Evolutionary conservation across 1,140 invertebrate species (phyloP).

Genomic region (Trichonephila clavipes): DNA sequence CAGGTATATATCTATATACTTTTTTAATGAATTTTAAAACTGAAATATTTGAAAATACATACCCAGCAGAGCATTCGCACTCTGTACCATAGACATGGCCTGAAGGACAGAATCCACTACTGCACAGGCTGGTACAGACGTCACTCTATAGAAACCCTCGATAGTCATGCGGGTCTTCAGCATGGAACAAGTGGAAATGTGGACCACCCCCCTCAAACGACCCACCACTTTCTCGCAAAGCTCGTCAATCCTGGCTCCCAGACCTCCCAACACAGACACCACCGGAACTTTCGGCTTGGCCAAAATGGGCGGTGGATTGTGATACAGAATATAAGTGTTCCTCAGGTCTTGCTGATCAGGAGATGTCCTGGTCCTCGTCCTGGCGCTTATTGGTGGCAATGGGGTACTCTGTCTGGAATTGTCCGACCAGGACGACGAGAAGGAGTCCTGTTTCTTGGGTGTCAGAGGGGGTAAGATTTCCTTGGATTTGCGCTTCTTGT

Average conservation of each 20-base stretch:
- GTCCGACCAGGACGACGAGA: slow-evolving; percentile 31
- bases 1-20: no score
- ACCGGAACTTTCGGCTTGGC: slow-evolving; percentile 65
- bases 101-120: slow-evolving; percentile 71
- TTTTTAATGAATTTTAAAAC: no score
- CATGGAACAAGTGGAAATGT: slow-evolving; percentile 72
- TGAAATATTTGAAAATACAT: neutral
- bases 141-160: slow-evolving; percentile 68
- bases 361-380: slow-evolving; percentile 4
- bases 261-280: slow-evolving; percentile 62
- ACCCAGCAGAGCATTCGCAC: slow-evolving; percentile 60
- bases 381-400: slow-evolving; percentile 65
- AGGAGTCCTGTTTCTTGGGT: slow-evolving; percentile 65
- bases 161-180: slow-evolving; percentile 72
- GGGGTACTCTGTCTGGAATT: slow-evolving; percentile 72
- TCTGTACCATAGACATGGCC: slow-evolving; percentile 74
- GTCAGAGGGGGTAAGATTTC: slow-evolving; percentile 60
- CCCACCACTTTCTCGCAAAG: slow-evolving; percentile 64
- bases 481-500: slow-evolving; percentile 67
- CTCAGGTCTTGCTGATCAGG: slow-evolving; percentile 23
- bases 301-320: slow-evolving; percentile 59
- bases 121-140: slow-evolving; percentile 69
- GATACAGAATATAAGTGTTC: slow-evolving; percentile 74
- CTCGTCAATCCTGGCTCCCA: slow-evolving; percentile 61
- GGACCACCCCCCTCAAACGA: slow-evolving; percentile 53